Base-by-base conservation (phyloP, 2,888 invertebrate genomes). In the Microplitis deprimator region DNA sequence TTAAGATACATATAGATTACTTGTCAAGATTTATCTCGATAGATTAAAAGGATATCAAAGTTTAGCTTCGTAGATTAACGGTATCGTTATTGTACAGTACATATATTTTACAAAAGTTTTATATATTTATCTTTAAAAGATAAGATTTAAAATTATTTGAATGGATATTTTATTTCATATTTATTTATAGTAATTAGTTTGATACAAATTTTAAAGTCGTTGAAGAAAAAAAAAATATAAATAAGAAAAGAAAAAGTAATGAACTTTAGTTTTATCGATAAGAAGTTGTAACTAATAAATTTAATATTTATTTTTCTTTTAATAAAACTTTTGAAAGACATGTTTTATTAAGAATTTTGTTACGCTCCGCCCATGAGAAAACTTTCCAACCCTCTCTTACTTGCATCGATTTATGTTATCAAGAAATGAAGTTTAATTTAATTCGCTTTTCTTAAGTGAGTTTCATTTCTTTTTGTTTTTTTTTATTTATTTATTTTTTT, bases 401-500 rank as follows among this genome's bases (percentile, higher is more conserved):
- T 59, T 38, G 5, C n/a, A 71, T 69, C 61, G 71, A 71, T 65
- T 41, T 71, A 71, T 62, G 62, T 61, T 61, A 71, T 62, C 13
- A 10, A 71, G 71, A 71, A 71, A 71, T 71, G 61, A 71, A 71
- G 71, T 71, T 71, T 71, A 39, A 60, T 71, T 61, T 61, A 71
- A 71, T 71, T 71, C 61, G 62, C 61, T 71, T 17, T n/a, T 20
- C 16, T 13, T 50, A 50, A 50, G 50, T 50, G 41, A 41, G 50
- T 71, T 71, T 71, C 10, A 38, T 29, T 71, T 61, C 40, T 38
- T 61, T 17, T 50, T 62, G 64, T 17, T 50, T 41, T 13, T 1
- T 69, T 69, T 17, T 62, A 38, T 62, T 62, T 72, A 40, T 72
- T 38, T 20, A 20, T 41, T 13, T 50, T 69, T 62, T 60, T 62